Evolutionary conservation across 2,888 invertebrate genomes (phyloP).

Genomic region (Rhogogaster chlorosoma): DNA sequence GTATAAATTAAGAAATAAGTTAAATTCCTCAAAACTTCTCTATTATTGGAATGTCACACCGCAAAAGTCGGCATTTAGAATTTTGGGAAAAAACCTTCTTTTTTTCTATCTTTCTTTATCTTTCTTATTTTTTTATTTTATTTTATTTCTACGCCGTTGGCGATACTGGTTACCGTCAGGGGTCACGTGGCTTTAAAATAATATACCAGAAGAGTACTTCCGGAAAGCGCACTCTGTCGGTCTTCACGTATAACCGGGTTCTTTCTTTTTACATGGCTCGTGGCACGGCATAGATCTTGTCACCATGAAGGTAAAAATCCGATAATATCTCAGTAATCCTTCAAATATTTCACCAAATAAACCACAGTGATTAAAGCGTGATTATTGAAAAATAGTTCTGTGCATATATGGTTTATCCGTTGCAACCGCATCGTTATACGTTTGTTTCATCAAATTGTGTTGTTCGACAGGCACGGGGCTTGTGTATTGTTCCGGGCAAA

Average conservation of each 20-base stretch:
- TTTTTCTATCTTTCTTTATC: neutral
- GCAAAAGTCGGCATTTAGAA: slow-evolving; percentile 67
- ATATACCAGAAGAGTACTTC: slow-evolving; percentile 24
- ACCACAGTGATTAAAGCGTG: slow-evolving; percentile 7
- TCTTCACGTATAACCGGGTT: slow-evolving; percentile 52
- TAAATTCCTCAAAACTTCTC: slow-evolving; percentile 14
- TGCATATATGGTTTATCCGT: slow-evolving; percentile 53
- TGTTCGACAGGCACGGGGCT: slow-evolving; percentile 50
- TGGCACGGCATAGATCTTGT: slow-evolving; percentile 60
- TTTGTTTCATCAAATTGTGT: slow-evolving; percentile 44
- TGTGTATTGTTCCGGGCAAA: slow-evolving; percentile 9
- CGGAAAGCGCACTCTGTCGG: slow-evolving; percentile 48
- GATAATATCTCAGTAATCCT: slow-evolving; percentile 61
- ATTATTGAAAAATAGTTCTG: slow-evolving; percentile 13
- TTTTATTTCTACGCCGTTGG: slow-evolving; percentile 4
- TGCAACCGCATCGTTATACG: neutral
- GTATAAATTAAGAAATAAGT: slow-evolving; percentile 65
- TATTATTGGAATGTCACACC: slow-evolving; percentile 67
- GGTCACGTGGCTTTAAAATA: neutral
- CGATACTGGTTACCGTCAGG: neutral
- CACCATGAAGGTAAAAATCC: slow-evolving; percentile 68
- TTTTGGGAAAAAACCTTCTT: slow-evolving; percentile 37
- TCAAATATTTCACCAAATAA: slow-evolving; percentile 40
- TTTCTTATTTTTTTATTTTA: neutral
- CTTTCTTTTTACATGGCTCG: slow-evolving; percentile 66